Percentiles rank a stretch among this genome's conserved stretches.
Conservation (phyloP, 2,888 invertebrate species). For the Zaprionus obscuricornis region DNA sequence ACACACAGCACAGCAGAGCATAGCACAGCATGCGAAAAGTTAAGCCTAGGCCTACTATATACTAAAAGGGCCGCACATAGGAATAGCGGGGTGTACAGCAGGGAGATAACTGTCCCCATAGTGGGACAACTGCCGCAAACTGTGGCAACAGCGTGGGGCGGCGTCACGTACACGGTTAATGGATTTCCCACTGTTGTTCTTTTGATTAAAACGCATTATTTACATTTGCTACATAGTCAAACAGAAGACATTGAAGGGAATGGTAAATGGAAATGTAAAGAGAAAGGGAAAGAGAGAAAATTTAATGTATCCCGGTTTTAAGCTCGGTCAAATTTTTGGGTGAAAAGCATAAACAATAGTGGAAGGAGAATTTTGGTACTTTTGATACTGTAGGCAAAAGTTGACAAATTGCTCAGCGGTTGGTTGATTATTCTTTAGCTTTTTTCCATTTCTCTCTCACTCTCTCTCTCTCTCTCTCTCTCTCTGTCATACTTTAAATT, state of each 20-base stretch:
- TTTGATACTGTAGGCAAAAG: constrained; percentile 34
- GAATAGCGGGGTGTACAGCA: no score
- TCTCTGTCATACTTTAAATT: neutral
- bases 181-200: constrained; percentile 56
- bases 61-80: no score
- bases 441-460: constrained; percentile 36
- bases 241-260: no score
- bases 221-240: constrained; percentile 49
- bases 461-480: constrained; percentile 1
- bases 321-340: no score
- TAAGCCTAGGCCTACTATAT: no score
- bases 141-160: no score
- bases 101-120: neutral
- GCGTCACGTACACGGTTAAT: constrained; percentile 85
- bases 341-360: no score
- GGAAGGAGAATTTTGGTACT: no score
- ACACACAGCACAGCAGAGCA: no score
- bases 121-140: constrained; percentile 12
- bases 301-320: constrained; percentile 15
- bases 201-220: constrained; percentile 67
- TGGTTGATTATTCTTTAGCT: constrained; percentile 30
- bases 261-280: neutral
- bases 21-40: constrained; percentile 44
- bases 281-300: neutral
- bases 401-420: constrained; percentile 64